phyloP scores from a whole-genome alignment of 2,113 vertebrate species.

The Rhagologus leucostigma region DNA sequence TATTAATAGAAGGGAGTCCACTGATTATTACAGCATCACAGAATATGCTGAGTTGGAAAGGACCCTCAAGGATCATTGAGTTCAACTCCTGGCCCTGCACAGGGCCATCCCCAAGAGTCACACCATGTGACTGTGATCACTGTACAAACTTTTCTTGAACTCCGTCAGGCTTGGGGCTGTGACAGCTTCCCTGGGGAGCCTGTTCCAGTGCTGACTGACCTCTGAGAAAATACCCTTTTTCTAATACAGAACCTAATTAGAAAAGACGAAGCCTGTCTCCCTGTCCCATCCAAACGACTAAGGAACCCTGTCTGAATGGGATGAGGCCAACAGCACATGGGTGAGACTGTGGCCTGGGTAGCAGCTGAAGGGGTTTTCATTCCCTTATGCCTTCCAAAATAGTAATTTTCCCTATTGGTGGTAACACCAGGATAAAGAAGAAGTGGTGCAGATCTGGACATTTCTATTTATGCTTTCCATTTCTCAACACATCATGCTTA shows the following conservation, averaged over 20 bases:
- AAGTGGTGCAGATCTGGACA: neutral
- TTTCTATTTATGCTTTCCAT: neutral
- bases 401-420: neutral
- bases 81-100: neutral
- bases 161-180: neutral
- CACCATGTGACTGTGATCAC: neutral
- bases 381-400: neutral
- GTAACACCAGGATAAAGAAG: neutral
- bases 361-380: neutral
- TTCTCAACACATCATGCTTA: neutral
- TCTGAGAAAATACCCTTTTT: neutral
- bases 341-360: neutral
- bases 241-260: neutral
- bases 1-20: neutral
- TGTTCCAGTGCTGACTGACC: neutral
- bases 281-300: neutral
- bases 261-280: neutral
- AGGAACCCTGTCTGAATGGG: neutral
- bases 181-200: neutral
- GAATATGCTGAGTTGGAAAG: neutral
- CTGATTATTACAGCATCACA: neutral
- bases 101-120: neutral
- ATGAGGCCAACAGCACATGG: fast-evolving
- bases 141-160: no score
- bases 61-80: neutral